Base-by-base conservation (phyloP, 1,140 invertebrate species). In the Drusus annulatus region DNA sequence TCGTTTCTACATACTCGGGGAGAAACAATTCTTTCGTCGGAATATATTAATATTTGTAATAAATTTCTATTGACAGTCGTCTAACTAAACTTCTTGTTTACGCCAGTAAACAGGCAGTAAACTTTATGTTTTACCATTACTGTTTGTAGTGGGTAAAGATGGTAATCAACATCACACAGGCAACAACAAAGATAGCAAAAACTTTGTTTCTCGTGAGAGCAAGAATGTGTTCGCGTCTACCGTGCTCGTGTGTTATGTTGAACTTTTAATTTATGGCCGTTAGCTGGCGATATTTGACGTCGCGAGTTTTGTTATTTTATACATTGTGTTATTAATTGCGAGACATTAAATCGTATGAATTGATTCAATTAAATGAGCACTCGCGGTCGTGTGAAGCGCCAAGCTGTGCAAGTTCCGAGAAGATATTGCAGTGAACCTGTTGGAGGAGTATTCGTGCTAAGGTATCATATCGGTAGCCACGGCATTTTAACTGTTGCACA, bases 311-410 rank as follows among this genome's bases (percentile, higher is more conserved):
- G 13, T 45, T 45, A 45, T 45, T 45, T 10, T 10, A 45, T 60
- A 25, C 10, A 60, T 23, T 60, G 58, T 56, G 19, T 56, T 13
- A 54, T 71, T 54, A 10, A 71, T 71, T 15, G 19, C 17, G 25
- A 52, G 19, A 71, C 13, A 71, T 71, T 16, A 71, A 71, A 71
- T 52, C 52, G 54, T 25, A 71, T 71, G 13, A 71, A 71, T 71
- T 71, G 68, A 71, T 52, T 71, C 68, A 71, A 71, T 71, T 71
- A 71, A 71, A 21, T 25, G 21, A 28, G 17, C 19, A 28, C 21
- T 52, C 17, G 45, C 19, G 17, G 45, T 71, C 68, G 68, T 51
- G 45, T 71, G 68, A 71, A 71, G 68, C 17, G 36, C 36, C 36
- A 71, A 71, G 68, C 68, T 71, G 68, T 71, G 68, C 45, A 2